These are phyloP conservation scores for Erannis defoliaria DNA, from an alignment of 2,888 invertebrate genomes.

Conservation along the genomic window DNA sequence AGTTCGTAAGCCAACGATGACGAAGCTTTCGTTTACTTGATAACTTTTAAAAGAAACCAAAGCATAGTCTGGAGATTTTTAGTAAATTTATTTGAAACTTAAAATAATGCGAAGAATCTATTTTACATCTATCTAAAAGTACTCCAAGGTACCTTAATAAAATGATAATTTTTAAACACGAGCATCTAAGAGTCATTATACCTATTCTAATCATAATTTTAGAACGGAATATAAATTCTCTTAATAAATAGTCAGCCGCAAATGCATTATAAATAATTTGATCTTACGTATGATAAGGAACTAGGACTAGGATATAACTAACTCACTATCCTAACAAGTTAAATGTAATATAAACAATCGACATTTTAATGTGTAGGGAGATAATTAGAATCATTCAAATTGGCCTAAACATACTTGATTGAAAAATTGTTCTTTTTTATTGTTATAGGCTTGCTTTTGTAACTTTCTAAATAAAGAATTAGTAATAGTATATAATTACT, in stretches of 20 bases:
- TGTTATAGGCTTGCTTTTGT: constrained; percentile 32
- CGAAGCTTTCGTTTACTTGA: constrained; percentile 46
- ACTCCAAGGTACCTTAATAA: constrained; percentile 22
- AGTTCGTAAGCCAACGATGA: constrained; percentile 40
- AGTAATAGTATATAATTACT: constrained; percentile 72
- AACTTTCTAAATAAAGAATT: constrained; percentile 62
- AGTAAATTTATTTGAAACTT: constrained; percentile 19
- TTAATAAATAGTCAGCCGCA: constrained; percentile 6
- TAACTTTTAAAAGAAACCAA: constrained; percentile 40
- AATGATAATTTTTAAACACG: constrained; percentile 19
- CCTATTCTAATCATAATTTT: constrained; percentile 23
- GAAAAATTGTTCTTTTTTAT: constrained; percentile 23
- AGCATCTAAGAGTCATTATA: constrained; percentile 26
- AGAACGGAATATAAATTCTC: constrained; percentile 13
- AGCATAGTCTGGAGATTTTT: constrained; percentile 44
- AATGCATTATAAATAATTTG: constrained; percentile 18
- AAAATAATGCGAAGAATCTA: constrained; percentile 20
- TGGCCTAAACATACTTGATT: constrained; percentile 36
- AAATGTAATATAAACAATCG: constrained; percentile 8
- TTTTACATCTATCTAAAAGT: not conserved
- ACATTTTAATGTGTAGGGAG: constrained; percentile 4
- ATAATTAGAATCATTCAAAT: constrained; percentile 13
- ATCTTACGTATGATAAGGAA: constrained; percentile 14
- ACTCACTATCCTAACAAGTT: not conserved
- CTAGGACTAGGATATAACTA: too few relatives aligned